These are phyloP conservation scores for Teleogryllus oceanicus DNA, from an alignment of 2,888 invertebrate genomes.

Conservation along the genomic window DNA sequence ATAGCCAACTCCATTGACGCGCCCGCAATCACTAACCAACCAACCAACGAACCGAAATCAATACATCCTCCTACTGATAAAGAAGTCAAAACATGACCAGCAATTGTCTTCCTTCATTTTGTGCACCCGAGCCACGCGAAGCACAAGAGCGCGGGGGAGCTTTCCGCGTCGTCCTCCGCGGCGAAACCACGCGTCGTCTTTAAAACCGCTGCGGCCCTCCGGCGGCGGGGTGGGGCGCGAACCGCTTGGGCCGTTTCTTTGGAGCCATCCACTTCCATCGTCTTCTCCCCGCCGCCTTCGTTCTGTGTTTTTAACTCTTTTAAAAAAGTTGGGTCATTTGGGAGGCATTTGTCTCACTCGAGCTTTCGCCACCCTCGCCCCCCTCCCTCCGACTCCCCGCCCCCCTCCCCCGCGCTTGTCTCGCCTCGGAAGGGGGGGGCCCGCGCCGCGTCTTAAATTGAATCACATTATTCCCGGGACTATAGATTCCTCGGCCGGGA, in stretches of 20 bases:
- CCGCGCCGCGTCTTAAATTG: neutral
- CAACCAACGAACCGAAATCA: no score
- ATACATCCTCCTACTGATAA: no score
- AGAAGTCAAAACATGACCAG: no score
- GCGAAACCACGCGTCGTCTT: no score
- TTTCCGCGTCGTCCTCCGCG: no score
- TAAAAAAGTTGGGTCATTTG: constrained; percentile 2
- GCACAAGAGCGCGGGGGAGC: no score
- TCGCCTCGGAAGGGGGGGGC: neutral
- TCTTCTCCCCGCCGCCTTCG: neutral
- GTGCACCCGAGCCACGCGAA: no score
- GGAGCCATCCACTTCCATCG: neutral
- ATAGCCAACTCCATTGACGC: fast-evolving
- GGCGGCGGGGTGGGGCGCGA: neutral
- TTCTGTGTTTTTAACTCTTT: neutral
- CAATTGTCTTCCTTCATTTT: no score
- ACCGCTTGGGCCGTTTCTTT: neutral
- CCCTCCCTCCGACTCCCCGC: neutral
- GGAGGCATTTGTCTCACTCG: constrained; percentile 18
- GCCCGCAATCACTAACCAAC: no score
- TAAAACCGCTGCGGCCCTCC: no score
- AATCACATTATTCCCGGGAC: constrained; percentile 7
- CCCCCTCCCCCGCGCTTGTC: neutral
- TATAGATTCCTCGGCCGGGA: neutral
- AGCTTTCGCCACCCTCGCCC: neutral